Evolutionary conservation across 2,113 vertebrate genomes (phyloP).

Genomic region (Emydura subglobosa): DNA sequence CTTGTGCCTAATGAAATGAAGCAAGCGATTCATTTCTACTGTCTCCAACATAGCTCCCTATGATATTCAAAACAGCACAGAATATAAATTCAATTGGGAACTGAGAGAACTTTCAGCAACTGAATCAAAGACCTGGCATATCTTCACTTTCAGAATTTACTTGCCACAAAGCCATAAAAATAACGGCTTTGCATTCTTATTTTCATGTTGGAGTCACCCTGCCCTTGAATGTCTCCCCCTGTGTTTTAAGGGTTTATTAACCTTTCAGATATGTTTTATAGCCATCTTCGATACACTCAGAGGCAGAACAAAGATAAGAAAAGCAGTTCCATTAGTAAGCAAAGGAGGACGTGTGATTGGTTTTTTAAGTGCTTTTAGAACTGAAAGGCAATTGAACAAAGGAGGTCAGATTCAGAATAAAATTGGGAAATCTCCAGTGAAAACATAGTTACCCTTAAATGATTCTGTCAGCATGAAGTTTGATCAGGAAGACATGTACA

Average conservation of each 20-base stretch:
- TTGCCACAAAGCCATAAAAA: conserved; percentile 56
- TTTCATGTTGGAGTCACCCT: neutral
- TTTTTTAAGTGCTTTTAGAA: conserved; percentile 65
- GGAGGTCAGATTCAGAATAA: neutral
- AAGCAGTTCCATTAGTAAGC: conserved; percentile 47
- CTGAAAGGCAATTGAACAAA: conserved; percentile 3
- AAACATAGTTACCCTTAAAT: conserved; percentile 1
- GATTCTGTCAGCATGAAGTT: neutral
- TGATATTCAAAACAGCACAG: conserved; percentile 44
- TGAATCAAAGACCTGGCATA: conserved; percentile 58
- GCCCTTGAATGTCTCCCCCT: conserved; percentile 50
- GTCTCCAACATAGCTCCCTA: conserved; percentile 21
- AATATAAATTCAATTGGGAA: conserved; percentile 53
- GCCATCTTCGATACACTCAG: neutral
- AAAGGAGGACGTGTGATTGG: neutral
- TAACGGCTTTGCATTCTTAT: conserved; percentile 22
- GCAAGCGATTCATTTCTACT: neutral
- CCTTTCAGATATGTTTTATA: conserved; percentile 5
- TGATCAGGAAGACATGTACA: neutral
- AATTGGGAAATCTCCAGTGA: conserved; percentile 7
- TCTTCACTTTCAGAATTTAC: conserved; percentile 38
- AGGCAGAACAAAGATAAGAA: conserved; percentile 43
- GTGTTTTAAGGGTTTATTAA: conserved; percentile 44
- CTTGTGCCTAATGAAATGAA: conserved; percentile 24
- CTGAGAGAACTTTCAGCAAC: conserved; percentile 20